A percentile compares a stretch with the other conserved stretches of the same genome.
phyloP scores from a whole-genome alignment of 2,797 vertebrate genomes.

The Champsocephalus esox region DNA sequence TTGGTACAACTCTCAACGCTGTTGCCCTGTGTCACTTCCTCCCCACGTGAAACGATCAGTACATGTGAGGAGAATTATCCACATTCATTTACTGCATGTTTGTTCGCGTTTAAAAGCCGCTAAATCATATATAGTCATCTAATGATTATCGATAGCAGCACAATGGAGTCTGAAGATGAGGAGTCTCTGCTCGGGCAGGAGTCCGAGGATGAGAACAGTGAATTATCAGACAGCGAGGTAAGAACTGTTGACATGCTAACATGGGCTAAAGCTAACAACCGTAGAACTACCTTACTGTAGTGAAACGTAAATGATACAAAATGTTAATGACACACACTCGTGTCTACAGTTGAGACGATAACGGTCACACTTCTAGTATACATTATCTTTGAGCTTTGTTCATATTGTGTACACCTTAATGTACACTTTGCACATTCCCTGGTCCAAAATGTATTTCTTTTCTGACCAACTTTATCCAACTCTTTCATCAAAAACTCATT shows the following conservation, averaged over 20 bases:
- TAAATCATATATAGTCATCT: accelerated
- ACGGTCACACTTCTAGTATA: neutral
- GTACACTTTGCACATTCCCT: neutral
- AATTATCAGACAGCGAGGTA: slow-evolving; percentile 82
- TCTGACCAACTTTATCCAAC: neutral
- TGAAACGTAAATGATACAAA: neutral
- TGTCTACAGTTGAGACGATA: neutral
- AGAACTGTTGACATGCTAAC: slow-evolving; percentile 28
- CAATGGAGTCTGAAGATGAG: slow-evolving; percentile 74
- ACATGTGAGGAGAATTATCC: slow-evolving; percentile 33
- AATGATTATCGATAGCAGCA: slow-evolving; percentile 49
- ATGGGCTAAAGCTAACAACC: slow-evolving; percentile 5
- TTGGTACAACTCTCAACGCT: neutral
- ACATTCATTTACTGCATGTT: accelerated
- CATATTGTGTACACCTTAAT: neutral
- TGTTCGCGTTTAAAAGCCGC: accelerated
- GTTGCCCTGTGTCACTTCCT: slow-evolving; percentile 51
- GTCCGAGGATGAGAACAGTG: slow-evolving; percentile 77
- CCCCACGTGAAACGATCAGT: slow-evolving; percentile 59
- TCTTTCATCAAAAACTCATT: neutral
- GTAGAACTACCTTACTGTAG: neutral
- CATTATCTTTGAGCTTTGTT: neutral
- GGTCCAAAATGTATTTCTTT: no score
- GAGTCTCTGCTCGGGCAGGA: slow-evolving; percentile 69
- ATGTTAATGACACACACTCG: neutral